Evolutionary conservation across 1,140 invertebrate genomes (phyloP).

Genomic region (Eurosta solidaginis): DNA sequence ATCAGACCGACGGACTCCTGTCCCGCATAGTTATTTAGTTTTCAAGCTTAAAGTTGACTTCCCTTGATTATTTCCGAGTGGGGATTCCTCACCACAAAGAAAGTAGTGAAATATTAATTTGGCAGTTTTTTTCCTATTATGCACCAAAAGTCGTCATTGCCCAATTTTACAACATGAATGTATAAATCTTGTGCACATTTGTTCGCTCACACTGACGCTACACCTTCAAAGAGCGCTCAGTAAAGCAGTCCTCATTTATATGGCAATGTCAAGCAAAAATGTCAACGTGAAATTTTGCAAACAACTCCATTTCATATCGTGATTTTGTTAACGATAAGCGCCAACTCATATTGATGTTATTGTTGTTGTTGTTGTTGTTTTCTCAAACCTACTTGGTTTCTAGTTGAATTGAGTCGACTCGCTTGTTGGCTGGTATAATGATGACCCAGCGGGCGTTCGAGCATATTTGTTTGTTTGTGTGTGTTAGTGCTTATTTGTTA

Average conservation of each 20-base stretch:
- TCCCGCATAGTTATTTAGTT: no score
- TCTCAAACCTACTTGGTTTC: background rate
- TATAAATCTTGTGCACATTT: background rate
- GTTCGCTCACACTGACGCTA: background rate
- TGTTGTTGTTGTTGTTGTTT: background rate
- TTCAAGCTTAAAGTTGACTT: no score
- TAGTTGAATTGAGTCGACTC: background rate
- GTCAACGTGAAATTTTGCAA: conserved; percentile 26
- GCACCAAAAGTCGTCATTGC: no score
- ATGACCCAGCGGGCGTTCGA: background rate
- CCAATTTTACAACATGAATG: background rate
- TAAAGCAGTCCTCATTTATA: background rate
- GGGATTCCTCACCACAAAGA: no score
- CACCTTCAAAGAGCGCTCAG: background rate
- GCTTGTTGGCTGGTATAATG: background rate
- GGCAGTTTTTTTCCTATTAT: no score
- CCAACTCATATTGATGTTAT: background rate
- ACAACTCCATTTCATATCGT: conserved; percentile 26
- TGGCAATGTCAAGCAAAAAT: background rate
- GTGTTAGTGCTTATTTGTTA: background rate
- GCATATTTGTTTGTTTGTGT: no score
- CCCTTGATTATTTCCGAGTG: no score
- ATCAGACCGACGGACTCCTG: no score
- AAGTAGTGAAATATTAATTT: no score
- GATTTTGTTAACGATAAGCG: background rate